Base-by-base conservation (phyloP, 2,797 vertebrate genomes). In the Eupleurogrammus muticus region DNA sequence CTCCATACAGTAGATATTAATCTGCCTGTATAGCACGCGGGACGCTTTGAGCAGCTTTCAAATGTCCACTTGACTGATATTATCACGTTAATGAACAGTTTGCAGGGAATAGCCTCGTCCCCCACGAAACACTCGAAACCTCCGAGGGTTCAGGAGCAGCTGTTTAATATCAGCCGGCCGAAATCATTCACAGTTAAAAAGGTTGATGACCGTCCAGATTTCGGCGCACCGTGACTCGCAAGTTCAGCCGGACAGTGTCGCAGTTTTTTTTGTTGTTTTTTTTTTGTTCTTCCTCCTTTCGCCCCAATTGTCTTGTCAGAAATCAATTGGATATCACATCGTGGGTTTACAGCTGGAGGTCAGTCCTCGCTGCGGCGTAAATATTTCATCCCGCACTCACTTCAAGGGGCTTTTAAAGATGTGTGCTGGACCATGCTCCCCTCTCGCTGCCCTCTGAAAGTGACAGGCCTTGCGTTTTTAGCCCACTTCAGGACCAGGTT, bases 311-410 rank as follows among this genome's bases (percentile, higher is more conserved):
- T 94, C 93, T 94, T 94, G 95, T 95, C 92, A 89, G 94, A 96
- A 97, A 97, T 97, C 95, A 96, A 97, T 96, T 94, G 94, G 90
- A 93, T 95, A 97, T 96, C 95, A 95, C 92, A 91, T 92, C 91
- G 65, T 94, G 95, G 94, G 92, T 96, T 95, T 92, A 91, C 94
- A 94, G 91, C 87, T 75, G 92, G 95, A 96, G 96, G 96, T 96
- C 95, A 96, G 90, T 94, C 91, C 92, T 94, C 92, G 42, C 93
- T 92, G 79, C 93, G 84, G 92, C 90, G 94, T 97, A 96, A 96
- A 97, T 96, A 96, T 96, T 97, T 96, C 92, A 97, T 97, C 93
- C 93, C 82, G 82, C 95, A 93, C 92, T 95, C 95, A 92, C 95
- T 93, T 96, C 95, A 95, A 90, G 91, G 93, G 94, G 95, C 95